These are phyloP conservation scores for Stictonetta naevosa DNA, from an alignment of 2,113 vertebrate species.

Conservation along the genomic window DNA sequence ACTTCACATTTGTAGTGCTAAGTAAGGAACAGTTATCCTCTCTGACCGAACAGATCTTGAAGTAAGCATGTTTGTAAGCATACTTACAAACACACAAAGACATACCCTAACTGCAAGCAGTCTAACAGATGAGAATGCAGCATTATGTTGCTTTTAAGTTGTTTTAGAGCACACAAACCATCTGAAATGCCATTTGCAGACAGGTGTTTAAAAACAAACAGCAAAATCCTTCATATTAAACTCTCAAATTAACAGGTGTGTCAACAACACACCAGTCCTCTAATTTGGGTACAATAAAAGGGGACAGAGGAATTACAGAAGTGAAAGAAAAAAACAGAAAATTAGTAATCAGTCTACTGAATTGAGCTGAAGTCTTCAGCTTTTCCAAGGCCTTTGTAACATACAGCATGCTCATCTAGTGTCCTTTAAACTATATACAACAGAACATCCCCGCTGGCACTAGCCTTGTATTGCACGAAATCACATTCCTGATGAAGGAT, in stretches of 20 bases:
- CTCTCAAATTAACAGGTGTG: background rate
- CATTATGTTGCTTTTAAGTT: background rate
- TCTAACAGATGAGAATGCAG: background rate
- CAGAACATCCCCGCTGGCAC: background rate
- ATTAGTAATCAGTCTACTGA: background rate
- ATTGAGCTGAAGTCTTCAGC: background rate
- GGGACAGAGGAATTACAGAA: background rate
- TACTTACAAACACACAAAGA: background rate
- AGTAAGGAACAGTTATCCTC: background rate
- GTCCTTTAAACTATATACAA: background rate
- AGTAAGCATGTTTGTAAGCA: background rate
- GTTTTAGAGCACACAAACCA: background rate
- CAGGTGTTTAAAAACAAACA: background rate
- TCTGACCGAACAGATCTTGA: background rate
- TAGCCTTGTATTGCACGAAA: background rate
- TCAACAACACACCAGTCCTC: background rate
- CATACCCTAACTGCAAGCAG: background rate
- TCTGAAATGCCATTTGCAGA: background rate
- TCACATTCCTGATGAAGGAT: background rate
- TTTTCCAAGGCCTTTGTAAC: background rate
- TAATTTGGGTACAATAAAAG: background rate
- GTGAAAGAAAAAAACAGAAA: background rate
- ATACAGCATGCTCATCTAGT: background rate
- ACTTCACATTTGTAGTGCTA: background rate
- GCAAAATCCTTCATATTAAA: background rate